Conservation (phyloP, 1,140 invertebrate species). For the Probaryconus sp. region DNA sequence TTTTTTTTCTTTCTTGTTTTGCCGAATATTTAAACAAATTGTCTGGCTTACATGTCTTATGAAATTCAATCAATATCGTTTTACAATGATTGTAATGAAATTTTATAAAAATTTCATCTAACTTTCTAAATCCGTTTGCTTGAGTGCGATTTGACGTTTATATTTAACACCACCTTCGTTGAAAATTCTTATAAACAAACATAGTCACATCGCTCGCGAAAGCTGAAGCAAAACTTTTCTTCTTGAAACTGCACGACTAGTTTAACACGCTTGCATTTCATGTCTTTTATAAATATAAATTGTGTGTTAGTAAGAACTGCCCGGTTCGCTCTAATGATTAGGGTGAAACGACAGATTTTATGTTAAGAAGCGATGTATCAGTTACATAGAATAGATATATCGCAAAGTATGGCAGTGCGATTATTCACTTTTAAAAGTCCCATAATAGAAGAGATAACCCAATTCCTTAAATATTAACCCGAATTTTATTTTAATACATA, state of each 20-base stretch:
- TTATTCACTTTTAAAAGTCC: slow-evolving; percentile 22
- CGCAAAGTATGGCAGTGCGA: slow-evolving; percentile 49
- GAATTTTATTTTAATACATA: neutral
- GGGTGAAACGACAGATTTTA: slow-evolving; percentile 54
- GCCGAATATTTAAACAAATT: slow-evolving; percentile 12
- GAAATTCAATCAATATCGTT: slow-evolving; percentile 11
- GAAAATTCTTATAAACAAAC: slow-evolving; percentile 37
- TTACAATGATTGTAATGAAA: slow-evolving; percentile 19
- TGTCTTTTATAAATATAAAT: slow-evolving; percentile 26
- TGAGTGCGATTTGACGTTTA: neutral
- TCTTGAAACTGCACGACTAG: slow-evolving; percentile 38
- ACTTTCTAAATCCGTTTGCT: slow-evolving; percentile 8
- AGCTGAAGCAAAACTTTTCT: slow-evolving; percentile 41
- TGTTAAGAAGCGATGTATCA: slow-evolving; percentile 60
- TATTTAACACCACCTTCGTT: slow-evolving; percentile 69
- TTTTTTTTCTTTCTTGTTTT: slow-evolving; percentile 34
- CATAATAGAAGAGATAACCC: neutral
- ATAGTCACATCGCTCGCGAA: slow-evolving; percentile 52
- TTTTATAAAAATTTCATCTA: slow-evolving; percentile 14
- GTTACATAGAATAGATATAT: slow-evolving; percentile 42
- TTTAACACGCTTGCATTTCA: slow-evolving; percentile 31
- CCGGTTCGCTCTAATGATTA: slow-evolving; percentile 57
- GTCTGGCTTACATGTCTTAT: neutral
- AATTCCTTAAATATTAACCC: slow-evolving; percentile 18
- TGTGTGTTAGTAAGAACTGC: slow-evolving; percentile 66